Percentiles rank a stretch among this genome's conserved stretches.
phyloP scores from a whole-genome alignment of 1,140 invertebrate genomes.

The Dryas iulia region DNA sequence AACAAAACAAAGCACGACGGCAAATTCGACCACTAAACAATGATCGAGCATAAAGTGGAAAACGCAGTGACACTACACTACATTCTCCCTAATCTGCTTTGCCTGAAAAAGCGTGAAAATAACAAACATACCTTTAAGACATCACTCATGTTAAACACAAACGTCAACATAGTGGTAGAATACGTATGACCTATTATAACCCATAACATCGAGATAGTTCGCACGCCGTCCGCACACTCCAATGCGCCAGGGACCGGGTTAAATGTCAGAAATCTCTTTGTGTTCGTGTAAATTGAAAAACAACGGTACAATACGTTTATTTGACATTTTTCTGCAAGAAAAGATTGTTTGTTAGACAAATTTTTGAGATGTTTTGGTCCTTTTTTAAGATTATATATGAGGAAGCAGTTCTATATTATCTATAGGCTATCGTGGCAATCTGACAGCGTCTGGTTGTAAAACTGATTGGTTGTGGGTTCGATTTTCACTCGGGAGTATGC shows the following conservation, averaged over 20 bases:
- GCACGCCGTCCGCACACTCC: conserved; percentile 80
- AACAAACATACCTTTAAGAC: conserved; percentile 26
- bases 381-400: no score
- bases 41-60: no score
- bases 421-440: no score
- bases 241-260: conserved; percentile 44
- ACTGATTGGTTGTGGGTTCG: no score
- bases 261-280: conserved; percentile 47
- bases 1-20: no score
- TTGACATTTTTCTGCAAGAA: conserved; percentile 44
- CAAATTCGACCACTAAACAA: no score
- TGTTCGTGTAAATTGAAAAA: conserved; percentile 65
- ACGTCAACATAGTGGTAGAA: conserved; percentile 28
- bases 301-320: conserved; percentile 33
- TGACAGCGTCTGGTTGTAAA: no score
- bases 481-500: no score
- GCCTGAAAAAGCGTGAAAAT: neutral
- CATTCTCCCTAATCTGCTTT: no score
- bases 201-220: conserved; percentile 84
- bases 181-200: conserved; percentile 77
- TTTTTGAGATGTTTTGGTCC: no score
- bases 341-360: neutral
- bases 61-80: no score
- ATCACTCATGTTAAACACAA: conserved; percentile 37
- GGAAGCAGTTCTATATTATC: no score